Conservation (phyloP, 2,888 invertebrate species). For the Holacanthella duospinosa region DNA sequence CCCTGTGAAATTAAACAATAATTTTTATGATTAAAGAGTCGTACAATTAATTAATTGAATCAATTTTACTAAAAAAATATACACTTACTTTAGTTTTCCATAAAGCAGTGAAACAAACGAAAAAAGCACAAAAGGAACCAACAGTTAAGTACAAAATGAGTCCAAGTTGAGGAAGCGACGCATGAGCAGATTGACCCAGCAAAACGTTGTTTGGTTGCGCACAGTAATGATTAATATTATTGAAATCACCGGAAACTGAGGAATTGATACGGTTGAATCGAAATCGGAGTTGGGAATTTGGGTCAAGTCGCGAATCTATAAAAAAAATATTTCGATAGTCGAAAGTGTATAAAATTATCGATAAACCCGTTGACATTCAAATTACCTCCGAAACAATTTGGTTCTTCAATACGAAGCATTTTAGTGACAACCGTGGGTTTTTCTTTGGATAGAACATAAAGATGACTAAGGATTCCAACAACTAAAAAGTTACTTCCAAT, state of each 20-base stretch:
- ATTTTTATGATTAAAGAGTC: too few species aligned
- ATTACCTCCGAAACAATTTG: not conserved
- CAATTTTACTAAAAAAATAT: not conserved
- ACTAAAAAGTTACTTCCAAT: not conserved
- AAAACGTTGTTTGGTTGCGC: too few species aligned
- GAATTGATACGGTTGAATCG: too few species aligned
- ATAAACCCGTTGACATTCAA: too few species aligned
- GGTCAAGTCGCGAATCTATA: too few species aligned
- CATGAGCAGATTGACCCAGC: too few species aligned
- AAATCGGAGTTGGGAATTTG: too few species aligned
- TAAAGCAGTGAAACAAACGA: not conserved
- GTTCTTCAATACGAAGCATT: not conserved
- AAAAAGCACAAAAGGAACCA: not conserved
- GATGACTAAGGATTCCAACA: not conserved
- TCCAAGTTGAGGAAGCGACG: not conserved
- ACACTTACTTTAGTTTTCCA: not conserved
- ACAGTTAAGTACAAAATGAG: not conserved
- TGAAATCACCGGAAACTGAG: too few species aligned
- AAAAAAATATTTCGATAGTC: too few species aligned
- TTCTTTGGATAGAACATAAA: not conserved
- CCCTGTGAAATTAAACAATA: not conserved
- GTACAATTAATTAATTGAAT: not conserved
- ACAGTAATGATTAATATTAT: too few species aligned
- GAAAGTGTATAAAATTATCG: too few species aligned
- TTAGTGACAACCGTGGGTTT: not conserved